phyloP scores from a whole-genome alignment of 2,888 invertebrate species.

The Gerris lacustris region DNA sequence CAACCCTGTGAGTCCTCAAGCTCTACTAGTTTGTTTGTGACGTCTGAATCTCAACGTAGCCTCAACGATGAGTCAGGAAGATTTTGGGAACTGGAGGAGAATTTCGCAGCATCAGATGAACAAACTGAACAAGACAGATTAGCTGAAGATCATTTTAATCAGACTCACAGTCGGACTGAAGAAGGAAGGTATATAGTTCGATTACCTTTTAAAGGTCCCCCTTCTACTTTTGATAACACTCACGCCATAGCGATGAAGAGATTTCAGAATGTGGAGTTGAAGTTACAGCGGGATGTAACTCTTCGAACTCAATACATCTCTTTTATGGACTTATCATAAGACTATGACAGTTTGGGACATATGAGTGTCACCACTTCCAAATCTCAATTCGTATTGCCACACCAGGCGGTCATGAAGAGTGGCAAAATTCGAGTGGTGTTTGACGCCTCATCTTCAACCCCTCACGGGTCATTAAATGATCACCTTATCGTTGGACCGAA shows the following conservation, averaged over 20 bases:
- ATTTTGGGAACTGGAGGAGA: background rate
- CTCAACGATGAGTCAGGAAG: background rate
- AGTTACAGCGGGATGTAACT: background rate
- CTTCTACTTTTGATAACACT: background rate
- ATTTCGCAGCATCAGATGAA: background rate
- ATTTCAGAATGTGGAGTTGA: background rate
- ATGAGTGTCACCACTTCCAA: background rate
- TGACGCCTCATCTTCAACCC: background rate
- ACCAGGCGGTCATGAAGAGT: constrained; percentile 9
- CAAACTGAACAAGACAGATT: background rate
- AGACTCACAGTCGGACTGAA: background rate
- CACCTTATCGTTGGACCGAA: constrained; percentile 10
- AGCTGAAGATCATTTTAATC: background rate
- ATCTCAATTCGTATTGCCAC: constrained; percentile 6
- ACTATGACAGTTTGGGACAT: background rate
- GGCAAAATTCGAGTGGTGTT: background rate
- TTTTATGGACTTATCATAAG: background rate
- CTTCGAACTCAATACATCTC: background rate
- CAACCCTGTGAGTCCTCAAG: background rate
- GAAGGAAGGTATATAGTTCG: background rate
- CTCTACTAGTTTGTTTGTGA: background rate
- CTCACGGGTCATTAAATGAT: constrained; percentile 15
- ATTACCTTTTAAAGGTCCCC: background rate
- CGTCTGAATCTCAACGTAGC: background rate
- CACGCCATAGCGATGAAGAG: background rate